Conservation (phyloP, 2,888 invertebrate species). For the Aphidoletes aphidimyza region DNA sequence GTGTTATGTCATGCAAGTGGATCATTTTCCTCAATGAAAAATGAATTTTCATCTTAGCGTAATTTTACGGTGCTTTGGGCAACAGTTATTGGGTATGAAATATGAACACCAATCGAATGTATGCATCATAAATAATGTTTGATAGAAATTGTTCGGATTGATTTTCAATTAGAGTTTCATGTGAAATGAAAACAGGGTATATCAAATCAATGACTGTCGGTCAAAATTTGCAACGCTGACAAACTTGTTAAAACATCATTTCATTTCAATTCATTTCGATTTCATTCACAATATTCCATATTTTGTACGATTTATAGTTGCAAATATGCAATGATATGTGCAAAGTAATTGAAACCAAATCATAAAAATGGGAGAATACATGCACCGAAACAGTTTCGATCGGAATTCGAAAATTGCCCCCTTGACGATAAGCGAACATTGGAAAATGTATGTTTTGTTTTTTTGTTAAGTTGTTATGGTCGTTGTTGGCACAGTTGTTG, state of each 20-base stretch:
- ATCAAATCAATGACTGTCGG: constrained; percentile 8
- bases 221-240: neutral
- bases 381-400: neutral
- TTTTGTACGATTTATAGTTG: neutral
- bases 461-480: too few relatives aligned
- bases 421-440: neutral
- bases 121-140: too few relatives aligned
- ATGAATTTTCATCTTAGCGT: too few relatives aligned
- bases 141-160: too few relatives aligned
- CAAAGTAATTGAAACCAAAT: constrained; percentile 21
- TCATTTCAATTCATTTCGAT: neutral
- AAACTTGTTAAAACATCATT: neutral
- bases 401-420: neutral
- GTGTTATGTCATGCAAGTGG: too few relatives aligned
- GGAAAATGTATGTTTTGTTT: neutral
- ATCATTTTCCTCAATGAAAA: neutral
- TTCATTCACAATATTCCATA: neutral
- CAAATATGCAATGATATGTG: constrained; percentile 7
- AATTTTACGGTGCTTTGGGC: too few relatives aligned
- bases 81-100: too few relatives aligned
- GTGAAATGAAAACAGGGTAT: neutral
- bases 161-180: neutral
- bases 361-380: constrained; percentile 10
- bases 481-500: neutral
- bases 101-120: too few relatives aligned